Evolutionary conservation across 30 jellyfish, hydroid and myxozoan genomes (phyloP).

Genomic region (Chrysaora quinquecirrha): DNA sequence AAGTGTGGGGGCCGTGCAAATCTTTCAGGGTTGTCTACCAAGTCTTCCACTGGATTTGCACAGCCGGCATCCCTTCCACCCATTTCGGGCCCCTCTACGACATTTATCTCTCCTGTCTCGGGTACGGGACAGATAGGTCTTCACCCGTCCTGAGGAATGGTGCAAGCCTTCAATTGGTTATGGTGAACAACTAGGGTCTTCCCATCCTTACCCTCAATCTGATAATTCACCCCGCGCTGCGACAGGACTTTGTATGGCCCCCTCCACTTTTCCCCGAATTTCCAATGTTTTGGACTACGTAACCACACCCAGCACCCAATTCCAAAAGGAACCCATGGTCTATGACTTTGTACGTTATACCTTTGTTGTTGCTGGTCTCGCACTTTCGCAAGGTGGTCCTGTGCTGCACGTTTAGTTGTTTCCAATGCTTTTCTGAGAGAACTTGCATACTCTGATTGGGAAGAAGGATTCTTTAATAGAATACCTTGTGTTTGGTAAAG

Average conservation of each 20-base stretch:
- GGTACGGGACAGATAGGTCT: neutral
- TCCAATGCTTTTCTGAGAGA: neutral
- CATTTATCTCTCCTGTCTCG: neutral
- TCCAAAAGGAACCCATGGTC: neutral
- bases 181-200: slow-evolving; percentile 8
- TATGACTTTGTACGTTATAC: neutral
- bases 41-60: too few relatives aligned
- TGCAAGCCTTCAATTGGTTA: slow-evolving; percentile 3
- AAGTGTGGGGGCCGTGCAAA: neutral
- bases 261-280: slow-evolving; percentile 6
- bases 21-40: neutral
- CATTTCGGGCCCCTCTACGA: neutral
- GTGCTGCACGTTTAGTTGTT: neutral
- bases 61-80: neutral
- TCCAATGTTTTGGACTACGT: slow-evolving; percentile 34
- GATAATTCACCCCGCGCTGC: slow-evolving; percentile 11
- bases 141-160: slow-evolving; percentile 4
- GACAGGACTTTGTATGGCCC: slow-evolving; percentile 19
- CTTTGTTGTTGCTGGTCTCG: neutral
- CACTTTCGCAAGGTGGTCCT: neutral
- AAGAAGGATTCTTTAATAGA: neutral
- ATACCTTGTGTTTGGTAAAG: neutral
- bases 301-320: slow-evolving; percentile 19
- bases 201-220: neutral
- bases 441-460: neutral